Conservation (phyloP, 1,140 invertebrate genomes). For the Drosophila lowei region DNA sequence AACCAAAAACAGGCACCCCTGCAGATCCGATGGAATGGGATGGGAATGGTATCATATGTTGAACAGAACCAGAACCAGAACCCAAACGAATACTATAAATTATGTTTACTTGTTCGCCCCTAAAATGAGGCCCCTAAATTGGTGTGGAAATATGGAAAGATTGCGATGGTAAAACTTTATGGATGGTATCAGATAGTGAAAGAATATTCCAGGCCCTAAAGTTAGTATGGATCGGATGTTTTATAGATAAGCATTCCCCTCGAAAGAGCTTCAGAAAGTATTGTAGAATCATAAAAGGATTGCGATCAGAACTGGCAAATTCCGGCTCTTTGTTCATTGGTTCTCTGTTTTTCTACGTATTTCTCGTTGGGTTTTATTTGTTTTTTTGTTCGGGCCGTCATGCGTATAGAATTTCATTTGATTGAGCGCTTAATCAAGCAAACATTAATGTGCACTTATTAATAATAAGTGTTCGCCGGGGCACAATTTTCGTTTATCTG, state of each 20-base stretch:
- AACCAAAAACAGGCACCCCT: constrained; percentile 5
- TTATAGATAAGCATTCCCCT: no score
- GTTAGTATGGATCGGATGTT: no score
- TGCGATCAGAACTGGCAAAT: constrained; percentile 2
- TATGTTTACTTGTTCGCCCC: constrained; percentile 59
- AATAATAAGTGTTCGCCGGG: constrained; percentile 66
- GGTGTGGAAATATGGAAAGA: constrained; percentile 26
- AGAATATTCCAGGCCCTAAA: no score
- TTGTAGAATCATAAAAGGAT: constrained; percentile 3
- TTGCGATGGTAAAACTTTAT: constrained; percentile 3
- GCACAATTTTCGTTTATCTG: constrained; percentile 63
- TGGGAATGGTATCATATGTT: constrained; percentile 27
- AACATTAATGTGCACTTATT: constrained; percentile 81
- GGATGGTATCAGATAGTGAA: no score
- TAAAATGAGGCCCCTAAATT: constrained; percentile 55
- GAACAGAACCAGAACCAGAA: constrained; percentile 35
- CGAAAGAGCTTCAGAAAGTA: no score
- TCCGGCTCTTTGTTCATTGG: constrained; percentile 29
- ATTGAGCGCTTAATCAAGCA: constrained; percentile 80
- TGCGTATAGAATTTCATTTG: constrained; percentile 81
- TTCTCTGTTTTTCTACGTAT: constrained; percentile 6
- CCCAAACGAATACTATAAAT: constrained; percentile 63
- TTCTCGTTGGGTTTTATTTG: constrained; percentile 16
- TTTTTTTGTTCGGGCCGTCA: constrained; percentile 52
- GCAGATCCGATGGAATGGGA: constrained; percentile 13